Evolutionary conservation across 2,797 vertebrate genomes (phyloP).

Genomic region (Sebastes iracundus): DNA sequence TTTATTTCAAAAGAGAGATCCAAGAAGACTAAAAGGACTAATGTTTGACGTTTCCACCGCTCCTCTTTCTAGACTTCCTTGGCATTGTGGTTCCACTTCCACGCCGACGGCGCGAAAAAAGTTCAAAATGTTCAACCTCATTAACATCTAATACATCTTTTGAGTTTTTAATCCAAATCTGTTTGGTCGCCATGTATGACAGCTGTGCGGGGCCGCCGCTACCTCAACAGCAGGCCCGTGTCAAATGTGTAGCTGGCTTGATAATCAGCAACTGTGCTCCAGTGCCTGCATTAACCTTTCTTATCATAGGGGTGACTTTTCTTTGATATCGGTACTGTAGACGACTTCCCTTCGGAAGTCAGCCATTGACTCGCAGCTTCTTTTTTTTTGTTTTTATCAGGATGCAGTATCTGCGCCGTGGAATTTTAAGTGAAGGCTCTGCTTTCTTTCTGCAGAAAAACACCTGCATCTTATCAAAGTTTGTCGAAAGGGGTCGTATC

Average conservation of each 20-base stretch:
- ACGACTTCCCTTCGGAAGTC: slow-evolving; percentile 53
- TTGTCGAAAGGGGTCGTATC: slow-evolving; percentile 59
- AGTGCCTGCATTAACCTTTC: slow-evolving; percentile 73
- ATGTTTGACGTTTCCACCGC: slow-evolving; percentile 36
- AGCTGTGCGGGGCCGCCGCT: slow-evolving; percentile 39
- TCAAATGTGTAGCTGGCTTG: slow-evolving; percentile 47
- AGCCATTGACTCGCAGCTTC: slow-evolving; percentile 47
- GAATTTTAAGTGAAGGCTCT: slow-evolving; percentile 67
- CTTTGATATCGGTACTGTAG: slow-evolving; percentile 59
- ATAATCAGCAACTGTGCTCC: slow-evolving; percentile 66
- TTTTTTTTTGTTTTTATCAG: slow-evolving; percentile 48
- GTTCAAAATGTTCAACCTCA: slow-evolving; percentile 30
- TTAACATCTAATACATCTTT: slow-evolving; percentile 32
- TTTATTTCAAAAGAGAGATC: slow-evolving; percentile 32
- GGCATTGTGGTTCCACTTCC: slow-evolving; percentile 9
- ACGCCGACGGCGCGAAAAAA: neutral
- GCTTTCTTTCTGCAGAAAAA: slow-evolving; percentile 68
- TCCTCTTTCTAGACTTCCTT: neutral
- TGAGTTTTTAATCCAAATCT: slow-evolving; percentile 37
- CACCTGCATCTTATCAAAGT: slow-evolving; percentile 79
- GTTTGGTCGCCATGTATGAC: slow-evolving; percentile 51
- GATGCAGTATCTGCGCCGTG: slow-evolving; percentile 53
- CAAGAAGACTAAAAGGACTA: slow-evolving; percentile 21
- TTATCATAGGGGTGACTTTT: slow-evolving; percentile 59
- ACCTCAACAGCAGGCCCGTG: slow-evolving; percentile 54